These are phyloP conservation scores for Heliornis fulica DNA, from an alignment of 2,113 vertebrate genomes.

Conservation along the genomic window DNA sequence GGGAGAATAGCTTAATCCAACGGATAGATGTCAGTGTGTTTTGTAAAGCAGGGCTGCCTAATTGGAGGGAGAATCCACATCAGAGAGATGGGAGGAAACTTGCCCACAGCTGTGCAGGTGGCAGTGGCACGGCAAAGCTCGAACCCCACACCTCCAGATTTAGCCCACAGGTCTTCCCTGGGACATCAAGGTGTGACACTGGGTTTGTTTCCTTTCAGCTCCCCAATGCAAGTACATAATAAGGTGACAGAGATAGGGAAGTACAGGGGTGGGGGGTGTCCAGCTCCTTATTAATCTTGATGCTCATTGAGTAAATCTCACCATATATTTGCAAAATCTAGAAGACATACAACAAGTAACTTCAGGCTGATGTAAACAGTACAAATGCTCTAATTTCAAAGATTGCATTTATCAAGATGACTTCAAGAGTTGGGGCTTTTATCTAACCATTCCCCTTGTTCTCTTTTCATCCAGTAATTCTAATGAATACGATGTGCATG, in stretches of 20 bases:
- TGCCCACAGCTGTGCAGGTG: neutral
- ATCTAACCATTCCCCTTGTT: neutral
- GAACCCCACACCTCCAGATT: neutral
- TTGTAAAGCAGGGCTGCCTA: neutral
- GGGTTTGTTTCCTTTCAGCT: neutral
- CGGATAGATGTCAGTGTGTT: accelerated
- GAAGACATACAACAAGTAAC: neutral
- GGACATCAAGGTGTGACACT: neutral
- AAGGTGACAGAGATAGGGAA: neutral
- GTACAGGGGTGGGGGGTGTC: neutral
- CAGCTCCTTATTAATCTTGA: neutral
- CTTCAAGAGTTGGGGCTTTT: neutral
- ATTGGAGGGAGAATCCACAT: neutral
- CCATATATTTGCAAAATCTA: neutral
- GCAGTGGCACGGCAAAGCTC: neutral
- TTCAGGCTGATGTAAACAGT: neutral
- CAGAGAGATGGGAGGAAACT: neutral
- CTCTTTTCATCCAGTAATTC: neutral
- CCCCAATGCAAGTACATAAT: neutral
- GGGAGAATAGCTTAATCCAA: neutral
- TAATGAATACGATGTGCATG: neutral
- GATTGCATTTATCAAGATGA: neutral
- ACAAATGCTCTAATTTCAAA: neutral
- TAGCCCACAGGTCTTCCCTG: neutral
- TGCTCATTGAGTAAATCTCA: neutral